Conservation (phyloP, 2,888 invertebrate genomes). For the Diarsia dahlii region DNA sequence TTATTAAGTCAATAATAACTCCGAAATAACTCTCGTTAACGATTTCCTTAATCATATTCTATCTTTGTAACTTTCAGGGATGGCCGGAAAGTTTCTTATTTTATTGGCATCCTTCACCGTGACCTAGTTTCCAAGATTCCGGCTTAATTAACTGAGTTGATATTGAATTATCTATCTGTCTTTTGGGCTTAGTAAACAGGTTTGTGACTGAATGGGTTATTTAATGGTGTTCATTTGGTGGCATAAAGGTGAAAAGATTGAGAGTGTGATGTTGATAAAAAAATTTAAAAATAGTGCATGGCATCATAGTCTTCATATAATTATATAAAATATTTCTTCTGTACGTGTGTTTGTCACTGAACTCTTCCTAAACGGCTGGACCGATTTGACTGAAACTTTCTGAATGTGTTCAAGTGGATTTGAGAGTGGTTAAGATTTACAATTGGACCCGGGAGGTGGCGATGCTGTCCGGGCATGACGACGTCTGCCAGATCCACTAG, state of each 20-base stretch:
- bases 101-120: slow-evolving; percentile 37
- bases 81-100: slow-evolving; percentile 34
- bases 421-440: too few species aligned
- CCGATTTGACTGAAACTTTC: too few species aligned
- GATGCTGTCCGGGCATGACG: too few species aligned
- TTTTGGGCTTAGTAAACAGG: slow-evolving; percentile 15
- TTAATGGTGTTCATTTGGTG: not conserved
- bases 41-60: slow-evolving; percentile 45
- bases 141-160: slow-evolving; percentile 26
- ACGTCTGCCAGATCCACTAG: too few species aligned
- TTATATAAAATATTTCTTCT: too few species aligned
- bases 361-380: too few species aligned
- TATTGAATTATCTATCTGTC: slow-evolving; percentile 28
- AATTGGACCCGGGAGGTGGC: too few species aligned
- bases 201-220: not conserved
- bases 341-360: too few species aligned
- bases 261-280: too few species aligned
- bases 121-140: slow-evolving; percentile 30
- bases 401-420: too few species aligned
- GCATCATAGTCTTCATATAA: too few species aligned
- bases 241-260: not conserved
- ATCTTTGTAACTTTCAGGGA: slow-evolving; percentile 36
- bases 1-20: slow-evolving; percentile 33
- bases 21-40: slow-evolving; percentile 34
- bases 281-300: too few species aligned